A percentile compares a stretch with the other conserved stretches of the same genome.
Conservation (phyloP, 2,113 vertebrate species). For the Eulacestoma nigropectus region DNA sequence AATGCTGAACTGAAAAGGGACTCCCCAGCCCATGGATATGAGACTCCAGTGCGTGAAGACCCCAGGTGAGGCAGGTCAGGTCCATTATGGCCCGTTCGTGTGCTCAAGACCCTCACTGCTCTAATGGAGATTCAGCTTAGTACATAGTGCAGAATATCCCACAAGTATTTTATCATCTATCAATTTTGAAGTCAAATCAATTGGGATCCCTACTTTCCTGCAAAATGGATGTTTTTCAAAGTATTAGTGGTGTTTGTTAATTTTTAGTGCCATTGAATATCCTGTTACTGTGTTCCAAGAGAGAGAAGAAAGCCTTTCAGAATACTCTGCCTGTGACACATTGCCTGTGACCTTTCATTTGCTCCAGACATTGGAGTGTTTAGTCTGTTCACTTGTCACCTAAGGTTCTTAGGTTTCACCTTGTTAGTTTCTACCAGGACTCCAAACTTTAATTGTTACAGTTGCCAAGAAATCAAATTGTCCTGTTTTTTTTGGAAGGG, state of each 20-base stretch:
- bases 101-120: not conserved
- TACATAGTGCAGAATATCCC: not conserved
- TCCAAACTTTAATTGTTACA: not conserved
- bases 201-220: not conserved
- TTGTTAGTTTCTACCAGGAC: not conserved
- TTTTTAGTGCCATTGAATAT: not conserved
- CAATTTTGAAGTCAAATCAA: not conserved
- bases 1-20: not conserved
- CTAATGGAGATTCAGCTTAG: not conserved
- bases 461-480: not conserved
- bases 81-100: not conserved
- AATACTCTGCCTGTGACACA: not conserved
- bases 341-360: not conserved
- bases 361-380: not conserved
- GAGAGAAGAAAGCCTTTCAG: not conserved
- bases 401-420: not conserved
- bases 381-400: not conserved
- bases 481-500: not conserved
- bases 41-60: not conserved
- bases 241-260: not conserved
- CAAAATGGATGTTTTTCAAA: not conserved
- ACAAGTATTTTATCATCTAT: not conserved
- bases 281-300: not conserved
- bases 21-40: not conserved
- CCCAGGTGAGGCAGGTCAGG: not conserved